phyloP scores from a whole-genome alignment of 2,797 vertebrate species.

The Tamandua tetradactyla region DNA sequence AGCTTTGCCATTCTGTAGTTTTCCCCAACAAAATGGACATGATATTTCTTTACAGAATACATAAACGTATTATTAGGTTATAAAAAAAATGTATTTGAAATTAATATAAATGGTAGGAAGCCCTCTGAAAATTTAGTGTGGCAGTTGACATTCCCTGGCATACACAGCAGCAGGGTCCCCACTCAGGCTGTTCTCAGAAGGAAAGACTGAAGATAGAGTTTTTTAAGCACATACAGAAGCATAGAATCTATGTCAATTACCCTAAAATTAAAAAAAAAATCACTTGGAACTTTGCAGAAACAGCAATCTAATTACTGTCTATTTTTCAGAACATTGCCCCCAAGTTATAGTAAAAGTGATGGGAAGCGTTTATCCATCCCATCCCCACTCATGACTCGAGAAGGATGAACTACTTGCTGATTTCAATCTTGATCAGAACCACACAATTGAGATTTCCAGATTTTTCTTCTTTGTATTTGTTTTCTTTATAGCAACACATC shows the following conservation, averaged over 20 bases:
- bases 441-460: no score
- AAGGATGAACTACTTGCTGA: no score
- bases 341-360: not conserved
- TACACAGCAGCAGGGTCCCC: accelerated
- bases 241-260: not conserved
- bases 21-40: not conserved
- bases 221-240: not conserved
- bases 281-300: not conserved
- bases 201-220: no score
- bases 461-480: accelerated
- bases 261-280: not conserved
- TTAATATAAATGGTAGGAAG: not conserved
- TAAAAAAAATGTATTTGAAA: not conserved
- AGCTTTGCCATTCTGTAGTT: not conserved
- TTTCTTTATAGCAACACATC: not conserved
- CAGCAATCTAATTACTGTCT: not conserved
- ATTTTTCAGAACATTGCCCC: not conserved
- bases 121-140: not conserved
- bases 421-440: not conserved
- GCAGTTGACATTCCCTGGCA: not conserved
- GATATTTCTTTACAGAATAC: no score
- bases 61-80: not conserved
- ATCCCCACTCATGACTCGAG: not conserved
- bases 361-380: not conserved
- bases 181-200: not conserved